Base-by-base conservation (phyloP, 2,113 vertebrate species). In the Neotragus pygmaeus region DNA sequence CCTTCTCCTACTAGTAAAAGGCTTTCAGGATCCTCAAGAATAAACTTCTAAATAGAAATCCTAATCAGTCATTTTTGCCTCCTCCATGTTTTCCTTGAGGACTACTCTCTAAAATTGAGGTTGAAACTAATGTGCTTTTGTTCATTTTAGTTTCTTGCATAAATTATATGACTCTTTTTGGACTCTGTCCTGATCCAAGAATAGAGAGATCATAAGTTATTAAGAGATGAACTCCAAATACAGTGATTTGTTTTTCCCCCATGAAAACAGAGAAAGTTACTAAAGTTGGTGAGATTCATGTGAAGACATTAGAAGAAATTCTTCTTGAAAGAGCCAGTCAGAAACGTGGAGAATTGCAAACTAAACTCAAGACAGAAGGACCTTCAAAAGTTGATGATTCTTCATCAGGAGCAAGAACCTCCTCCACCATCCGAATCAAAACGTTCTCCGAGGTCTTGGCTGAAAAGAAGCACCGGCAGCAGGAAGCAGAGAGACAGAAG, bases 261-360 rank as follows among this genome's bases (percentile, higher is more conserved):
- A 0, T 92, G 66, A 2, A 86, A 95, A 80, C 97, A 98, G 99
- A 99, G 49, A 98, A 96, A 81, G 91, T 95, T 80, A 88, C 98
- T 51, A 98, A 98, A 51, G 77, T 98, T 3, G 98, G 98, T 87
- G 99, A 99, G 94, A 99, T 99, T 51, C 99, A 96, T 0, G 99
- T 99, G 95, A 99, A 99, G 98, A 99, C 99, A 1, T 98, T 99
- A 62, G 99, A 99, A 97, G 99, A 99, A 98, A 99, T 99, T 91
- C 99, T 98, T 12, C 98, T 99, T 62, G 99, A 99, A 97, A 99
- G 99, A 97, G 99, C 99, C 21, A 98, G 36, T 70, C 99, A 99
- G 90, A 98, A 98, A 85, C 98, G 97, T 49, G 98, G 96, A 53
- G 98, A 99, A 1, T 39, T 96, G 51, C 97, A 97, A n/a, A 95